phyloP scores from a whole-genome alignment of 2,797 vertebrate species.

The Crypturellus tataupa region DNA sequence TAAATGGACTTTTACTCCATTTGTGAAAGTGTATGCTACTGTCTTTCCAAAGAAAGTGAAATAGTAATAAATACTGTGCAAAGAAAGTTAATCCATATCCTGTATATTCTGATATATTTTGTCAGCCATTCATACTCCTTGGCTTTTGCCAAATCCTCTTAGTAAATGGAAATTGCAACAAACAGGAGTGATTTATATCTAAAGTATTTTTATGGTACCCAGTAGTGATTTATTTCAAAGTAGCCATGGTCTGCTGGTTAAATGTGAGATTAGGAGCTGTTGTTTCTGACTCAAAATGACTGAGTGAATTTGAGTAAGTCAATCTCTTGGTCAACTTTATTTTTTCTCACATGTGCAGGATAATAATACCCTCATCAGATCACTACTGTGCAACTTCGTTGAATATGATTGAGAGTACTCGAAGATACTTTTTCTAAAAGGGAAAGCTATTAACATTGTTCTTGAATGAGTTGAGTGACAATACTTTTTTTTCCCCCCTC shows the following conservation, averaged over 20 bases:
- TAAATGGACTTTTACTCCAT: not conserved
- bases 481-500: not conserved
- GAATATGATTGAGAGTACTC: not conserved
- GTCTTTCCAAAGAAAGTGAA: conserved; percentile 23
- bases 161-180: conserved; percentile 41
- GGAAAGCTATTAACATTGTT: not conserved
- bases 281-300: conserved; percentile 31
- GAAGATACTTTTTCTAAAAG: conserved; percentile 13
- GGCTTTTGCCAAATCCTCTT: conserved; percentile 55
- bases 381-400: not conserved
- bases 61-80: conserved; percentile 38
- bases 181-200: conserved; percentile 36
- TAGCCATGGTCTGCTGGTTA: conserved; percentile 19
- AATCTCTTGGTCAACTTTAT: conserved; percentile 46
- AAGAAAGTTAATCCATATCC: conserved; percentile 30
- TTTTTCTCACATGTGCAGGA: not conserved
- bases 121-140: not conserved
- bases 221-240: conserved; percentile 39
- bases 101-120: conserved; percentile 37
- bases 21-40: not conserved
- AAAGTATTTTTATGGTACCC: not conserved
- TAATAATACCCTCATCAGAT: not conserved
- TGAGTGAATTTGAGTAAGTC: conserved; percentile 44
- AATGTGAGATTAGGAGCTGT: conserved; percentile 46
- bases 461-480: conserved; percentile 31